Percentiles rank a stretch among this genome's conserved stretches.
phyloP scores from a whole-genome alignment of 2,113 vertebrate genomes.

The Eudorcas thomsonii region DNA sequence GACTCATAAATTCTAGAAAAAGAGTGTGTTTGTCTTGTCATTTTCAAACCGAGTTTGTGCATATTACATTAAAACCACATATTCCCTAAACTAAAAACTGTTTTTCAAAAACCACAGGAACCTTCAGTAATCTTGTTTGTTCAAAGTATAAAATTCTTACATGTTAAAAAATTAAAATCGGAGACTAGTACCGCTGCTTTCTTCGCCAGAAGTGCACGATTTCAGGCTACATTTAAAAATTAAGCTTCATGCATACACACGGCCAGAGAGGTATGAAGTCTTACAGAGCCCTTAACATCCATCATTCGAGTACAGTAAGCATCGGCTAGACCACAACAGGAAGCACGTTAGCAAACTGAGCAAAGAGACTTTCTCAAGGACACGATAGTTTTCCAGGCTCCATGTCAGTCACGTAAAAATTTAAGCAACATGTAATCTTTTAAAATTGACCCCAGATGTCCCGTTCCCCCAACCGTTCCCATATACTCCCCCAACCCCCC shows the following conservation, averaged over 20 bases:
- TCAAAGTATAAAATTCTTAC: conserved; percentile 66
- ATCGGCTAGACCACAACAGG: conserved; percentile 64
- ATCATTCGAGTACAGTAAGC: conserved; percentile 71
- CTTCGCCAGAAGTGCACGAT: conserved; percentile 31
- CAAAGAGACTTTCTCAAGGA: conserved; percentile 66
- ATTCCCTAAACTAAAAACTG: conserved; percentile 33
- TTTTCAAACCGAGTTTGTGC: conserved; percentile 37
- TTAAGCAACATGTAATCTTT: conserved; percentile 72
- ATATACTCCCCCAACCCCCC: not conserved
- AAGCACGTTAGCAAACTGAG: conserved; percentile 62
- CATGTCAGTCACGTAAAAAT: conserved; percentile 74
- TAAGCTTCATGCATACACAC: conserved; percentile 57
- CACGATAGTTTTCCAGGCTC: conserved; percentile 63
- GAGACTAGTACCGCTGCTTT: conserved; percentile 26
- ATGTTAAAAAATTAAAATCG: conserved; percentile 31
- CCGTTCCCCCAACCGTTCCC: conserved; percentile 48
- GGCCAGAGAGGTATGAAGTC: conserved; percentile 61
- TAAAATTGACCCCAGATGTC: conserved; percentile 64
- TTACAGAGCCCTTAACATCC: conserved; percentile 65
- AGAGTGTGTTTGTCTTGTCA: not conserved
- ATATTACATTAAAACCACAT: conserved; percentile 22
- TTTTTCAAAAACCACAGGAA: conserved; percentile 46
- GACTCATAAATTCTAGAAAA: conserved; percentile 18
- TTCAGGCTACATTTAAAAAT: conserved; percentile 40
- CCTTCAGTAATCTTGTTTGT: conserved; percentile 56